These are phyloP conservation scores for Drosophila pegasa DNA, from an alignment of 2,888 invertebrate genomes.

Conservation along the genomic window DNA sequence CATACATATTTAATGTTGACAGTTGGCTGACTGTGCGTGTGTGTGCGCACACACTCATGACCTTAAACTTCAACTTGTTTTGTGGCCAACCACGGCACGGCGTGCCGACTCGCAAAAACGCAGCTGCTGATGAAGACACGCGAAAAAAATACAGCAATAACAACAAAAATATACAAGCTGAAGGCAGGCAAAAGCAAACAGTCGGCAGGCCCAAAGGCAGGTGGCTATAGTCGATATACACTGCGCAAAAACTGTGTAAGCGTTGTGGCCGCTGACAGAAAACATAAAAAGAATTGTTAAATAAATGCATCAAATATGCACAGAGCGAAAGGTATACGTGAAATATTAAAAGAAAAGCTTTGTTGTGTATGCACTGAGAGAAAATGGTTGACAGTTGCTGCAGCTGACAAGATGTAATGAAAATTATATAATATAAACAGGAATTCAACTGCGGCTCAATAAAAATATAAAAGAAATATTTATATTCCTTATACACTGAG, in stretches of 20 bases:
- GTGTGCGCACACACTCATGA: slow-evolving; percentile 59
- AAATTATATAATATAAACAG: neutral
- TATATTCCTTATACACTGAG: neutral
- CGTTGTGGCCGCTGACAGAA: neutral
- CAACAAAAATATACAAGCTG: slow-evolving; percentile 20
- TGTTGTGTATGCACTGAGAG: neutral
- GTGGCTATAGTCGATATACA: slow-evolving; percentile 43
- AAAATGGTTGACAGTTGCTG: neutral
- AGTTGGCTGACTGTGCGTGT: slow-evolving; percentile 46
- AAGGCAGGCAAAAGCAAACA: slow-evolving; percentile 64
- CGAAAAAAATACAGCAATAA: slow-evolving; percentile 31
- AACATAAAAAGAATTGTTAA: neutral
- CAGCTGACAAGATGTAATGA: too few relatives aligned
- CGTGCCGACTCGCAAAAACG: slow-evolving; percentile 41
- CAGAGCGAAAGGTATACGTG: too few relatives aligned
- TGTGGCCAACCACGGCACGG: slow-evolving; percentile 36
- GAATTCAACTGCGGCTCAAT: neutral
- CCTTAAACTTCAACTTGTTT: slow-evolving; percentile 78
- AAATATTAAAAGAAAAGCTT: neutral
- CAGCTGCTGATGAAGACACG: slow-evolving; percentile 64
- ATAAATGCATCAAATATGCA: too few relatives aligned
- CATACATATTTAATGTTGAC: slow-evolving; percentile 68
- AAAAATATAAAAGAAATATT: neutral
- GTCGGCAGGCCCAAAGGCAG: slow-evolving; percentile 50
- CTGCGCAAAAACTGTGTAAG: slow-evolving; percentile 30